Base-by-base conservation (phyloP, 2,888 invertebrate genomes). In the Ommatoiulus sabulosus region DNA sequence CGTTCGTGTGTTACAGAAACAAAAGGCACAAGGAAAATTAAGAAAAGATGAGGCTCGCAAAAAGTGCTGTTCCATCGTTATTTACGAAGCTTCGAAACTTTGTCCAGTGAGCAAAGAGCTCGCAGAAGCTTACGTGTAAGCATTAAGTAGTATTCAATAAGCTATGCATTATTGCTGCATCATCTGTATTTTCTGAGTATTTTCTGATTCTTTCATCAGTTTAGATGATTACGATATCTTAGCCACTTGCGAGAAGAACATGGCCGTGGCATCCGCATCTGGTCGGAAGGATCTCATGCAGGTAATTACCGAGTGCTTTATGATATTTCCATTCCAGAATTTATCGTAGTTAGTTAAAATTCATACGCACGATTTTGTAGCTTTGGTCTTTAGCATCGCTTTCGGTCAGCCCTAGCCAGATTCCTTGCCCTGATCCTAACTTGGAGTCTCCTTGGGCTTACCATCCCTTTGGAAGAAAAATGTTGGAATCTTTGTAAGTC, bases 391-490 rank as follows among this genome's bases (percentile, higher is more conserved):
- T 98, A 90, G 96, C 97, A 1, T 96, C 96, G 90, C 93, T 97
- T 88, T 95, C 96, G 48, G 92, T 93, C 89, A 91, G 92, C 90
- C 91, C 92, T 44, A 90, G 91, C n/a, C 90, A 92, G 89, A 91
- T 91, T 89, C 91, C 92, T 0, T 91, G 90, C 80, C 88, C 90
- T n/a, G 91, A 92, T 90, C 91, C 92, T 7, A 95, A 96, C 91
- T 95, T 95, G 91, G 95, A 95, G 90, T 94, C 95, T 91, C 96
- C 96, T 87, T 97, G 97, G 96, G 94, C 95, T 4, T 94, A 95
- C 87, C 97, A 97, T 93, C 98, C 98, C 0, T 97, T 98, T 91
- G 97, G 98, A 90, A 95, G 96, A 92, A 95, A 95, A 91, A 93
- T 98, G 91, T 94, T 98, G 90, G 96, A 97, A 92, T 96, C 97